Evolutionary conservation across 2,797 vertebrate genomes (phyloP).

Genomic region (Erpetoichthys calabaricus): DNA sequence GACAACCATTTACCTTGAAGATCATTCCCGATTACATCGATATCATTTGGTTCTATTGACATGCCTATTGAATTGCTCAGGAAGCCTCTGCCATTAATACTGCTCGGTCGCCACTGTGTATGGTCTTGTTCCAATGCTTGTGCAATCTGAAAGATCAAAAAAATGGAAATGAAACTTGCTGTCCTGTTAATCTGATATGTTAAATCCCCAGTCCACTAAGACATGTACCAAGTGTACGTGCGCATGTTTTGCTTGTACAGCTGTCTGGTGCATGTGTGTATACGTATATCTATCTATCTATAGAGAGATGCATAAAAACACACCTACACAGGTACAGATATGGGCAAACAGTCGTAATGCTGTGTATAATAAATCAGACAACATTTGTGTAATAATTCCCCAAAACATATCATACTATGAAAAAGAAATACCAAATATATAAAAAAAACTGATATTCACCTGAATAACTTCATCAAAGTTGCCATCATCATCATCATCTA

Average conservation of each 20-base stretch:
- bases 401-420: no score
- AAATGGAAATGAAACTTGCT: slow-evolving; percentile 21
- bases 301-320: no score
- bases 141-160: slow-evolving; percentile 34
- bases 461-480: slow-evolving; percentile 15
- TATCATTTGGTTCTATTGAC: slow-evolving; percentile 29
- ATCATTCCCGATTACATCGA: slow-evolving; percentile 47
- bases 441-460: slow-evolving; percentile 36
- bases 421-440: no score
- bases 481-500: slow-evolving; percentile 8
- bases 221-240: no score
- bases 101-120: slow-evolving; percentile 40
- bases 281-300: no score
- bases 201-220: no score
- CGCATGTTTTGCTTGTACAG: no score
- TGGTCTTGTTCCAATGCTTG: slow-evolving; percentile 45
- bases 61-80: slow-evolving; percentile 57
- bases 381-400: no score
- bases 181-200: slow-evolving; percentile 10
- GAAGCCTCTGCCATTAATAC: slow-evolving; percentile 50
- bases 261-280: no score
- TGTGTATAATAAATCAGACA: no score
- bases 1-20: slow-evolving; percentile 43
- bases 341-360: no score
- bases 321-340: no score